phyloP scores from a whole-genome alignment of 2,113 vertebrate species.

The Brachyistius frenatus region DNA sequence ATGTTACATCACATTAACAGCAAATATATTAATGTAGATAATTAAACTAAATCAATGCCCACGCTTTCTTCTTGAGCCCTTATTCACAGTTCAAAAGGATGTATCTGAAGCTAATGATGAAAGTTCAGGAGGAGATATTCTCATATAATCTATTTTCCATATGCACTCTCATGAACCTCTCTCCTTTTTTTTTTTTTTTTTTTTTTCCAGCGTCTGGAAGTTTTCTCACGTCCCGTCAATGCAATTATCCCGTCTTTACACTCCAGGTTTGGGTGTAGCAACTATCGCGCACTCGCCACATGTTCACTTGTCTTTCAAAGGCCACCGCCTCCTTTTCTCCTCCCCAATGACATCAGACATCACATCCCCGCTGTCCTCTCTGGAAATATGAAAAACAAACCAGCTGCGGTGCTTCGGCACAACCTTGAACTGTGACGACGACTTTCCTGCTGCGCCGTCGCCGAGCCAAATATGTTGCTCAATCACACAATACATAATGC shows the following conservation, averaged over 20 bases:
- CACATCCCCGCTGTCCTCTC: conserved; percentile 27
- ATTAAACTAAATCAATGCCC: conserved; percentile 31
- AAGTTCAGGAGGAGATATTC: conserved; percentile 31
- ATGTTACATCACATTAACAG: neutral
- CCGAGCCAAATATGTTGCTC: conserved; percentile 40
- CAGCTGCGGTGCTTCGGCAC: conserved; percentile 57
- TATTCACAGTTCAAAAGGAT: conserved; percentile 37
- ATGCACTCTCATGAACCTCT: conserved; percentile 12
- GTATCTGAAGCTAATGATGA: conserved; percentile 24
- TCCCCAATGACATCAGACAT: conserved; percentile 36
- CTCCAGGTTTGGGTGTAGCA: conserved; percentile 17
- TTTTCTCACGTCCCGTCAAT: conserved; percentile 34
- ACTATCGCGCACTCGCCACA: conserved; percentile 7
- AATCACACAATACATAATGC: conserved; percentile 20
- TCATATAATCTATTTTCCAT: conserved; percentile 48
- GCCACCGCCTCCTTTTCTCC: conserved; percentile 15
- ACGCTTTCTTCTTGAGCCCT: neutral
- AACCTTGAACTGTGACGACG: conserved; percentile 49
- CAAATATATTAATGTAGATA: conserved; percentile 17
- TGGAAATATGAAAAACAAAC: conserved; percentile 41
- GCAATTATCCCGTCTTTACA: conserved; percentile 29
- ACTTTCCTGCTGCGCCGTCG: conserved; percentile 21
- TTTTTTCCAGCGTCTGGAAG: conserved; percentile 8
- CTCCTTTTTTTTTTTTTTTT: neutral
- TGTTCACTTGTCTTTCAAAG: conserved; percentile 7